phyloP scores from a whole-genome alignment of 23 tunicate species.

The Trididemnum clinides region DNA sequence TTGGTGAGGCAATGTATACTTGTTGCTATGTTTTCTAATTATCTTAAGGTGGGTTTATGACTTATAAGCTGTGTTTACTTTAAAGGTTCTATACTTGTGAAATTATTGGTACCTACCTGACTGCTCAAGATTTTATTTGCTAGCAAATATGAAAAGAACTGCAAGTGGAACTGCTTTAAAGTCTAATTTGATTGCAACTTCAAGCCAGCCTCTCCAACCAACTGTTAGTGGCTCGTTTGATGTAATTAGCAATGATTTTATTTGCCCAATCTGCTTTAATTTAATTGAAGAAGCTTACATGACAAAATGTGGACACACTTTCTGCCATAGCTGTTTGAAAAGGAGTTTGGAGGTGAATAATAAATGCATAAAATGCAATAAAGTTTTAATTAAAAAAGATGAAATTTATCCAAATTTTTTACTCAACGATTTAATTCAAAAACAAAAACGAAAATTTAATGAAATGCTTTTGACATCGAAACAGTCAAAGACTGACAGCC shows the following conservation, averaged over 20 bases:
- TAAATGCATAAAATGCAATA: constrained; percentile 82
- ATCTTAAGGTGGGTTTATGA: too few species aligned
- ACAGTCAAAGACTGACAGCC: constrained; percentile 68
- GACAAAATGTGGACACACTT: constrained; percentile 99
- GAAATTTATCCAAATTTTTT: constrained; percentile 89
- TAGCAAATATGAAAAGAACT: neutral
- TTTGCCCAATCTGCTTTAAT: constrained; percentile 91
- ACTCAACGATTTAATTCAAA: constrained; percentile 66
- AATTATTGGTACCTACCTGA: neutral
- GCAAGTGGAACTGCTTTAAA: neutral
- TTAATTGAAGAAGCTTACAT: constrained; percentile 91
- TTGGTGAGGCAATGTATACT: too few species aligned
- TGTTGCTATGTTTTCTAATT: too few species aligned
- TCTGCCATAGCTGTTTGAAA: constrained; percentile 68
- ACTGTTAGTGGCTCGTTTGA: constrained; percentile 57
- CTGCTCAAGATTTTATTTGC: neutral
- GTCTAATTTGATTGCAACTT: neutral
- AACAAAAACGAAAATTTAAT: constrained; percentile 71
- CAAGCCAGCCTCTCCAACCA: constrained; percentile 39
- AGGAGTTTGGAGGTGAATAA: constrained; percentile 60
- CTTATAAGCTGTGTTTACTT: too few species aligned
- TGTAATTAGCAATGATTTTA: constrained; percentile 61
- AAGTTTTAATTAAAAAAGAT: constrained; percentile 52
- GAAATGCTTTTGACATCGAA: constrained; percentile 50
- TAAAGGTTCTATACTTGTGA: neutral